Conservation (phyloP, 2,113 vertebrate genomes). For the Nothoprocta perdicaria region DNA sequence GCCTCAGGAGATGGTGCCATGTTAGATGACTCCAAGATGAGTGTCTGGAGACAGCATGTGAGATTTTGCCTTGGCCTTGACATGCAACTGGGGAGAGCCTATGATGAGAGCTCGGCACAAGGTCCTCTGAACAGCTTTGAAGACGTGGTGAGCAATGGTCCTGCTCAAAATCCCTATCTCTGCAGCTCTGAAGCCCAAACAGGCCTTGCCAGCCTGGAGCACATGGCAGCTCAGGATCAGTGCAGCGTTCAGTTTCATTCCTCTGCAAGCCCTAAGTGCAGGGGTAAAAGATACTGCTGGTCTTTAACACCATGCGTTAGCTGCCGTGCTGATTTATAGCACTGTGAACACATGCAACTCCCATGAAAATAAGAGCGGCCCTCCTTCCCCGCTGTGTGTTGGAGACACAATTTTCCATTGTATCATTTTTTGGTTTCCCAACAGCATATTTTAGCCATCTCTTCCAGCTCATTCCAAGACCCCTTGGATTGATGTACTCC, state of each 20-base stretch:
- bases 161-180: accelerated
- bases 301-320: too few species aligned
- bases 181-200: not conserved
- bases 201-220: not conserved
- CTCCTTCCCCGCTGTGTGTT: not conserved
- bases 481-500: not conserved
- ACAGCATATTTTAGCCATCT: not conserved
- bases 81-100: not conserved
- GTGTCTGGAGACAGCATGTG: not conserved
- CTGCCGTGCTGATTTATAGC: not conserved
- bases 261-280: not conserved
- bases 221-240: not conserved
- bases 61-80: not conserved
- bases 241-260: not conserved
- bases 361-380: not conserved
- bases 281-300: not conserved
- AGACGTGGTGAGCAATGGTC: not conserved
- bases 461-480: not conserved
- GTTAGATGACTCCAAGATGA: too few species aligned
- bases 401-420: not conserved
- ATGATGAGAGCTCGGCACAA: not conserved
- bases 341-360: not conserved
- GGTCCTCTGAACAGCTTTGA: not conserved
- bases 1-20: too few species aligned
- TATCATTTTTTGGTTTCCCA: not conserved